Conservation (phyloP, 2,888 invertebrate species). For the Stenoptilia bipunctidactyla region DNA sequence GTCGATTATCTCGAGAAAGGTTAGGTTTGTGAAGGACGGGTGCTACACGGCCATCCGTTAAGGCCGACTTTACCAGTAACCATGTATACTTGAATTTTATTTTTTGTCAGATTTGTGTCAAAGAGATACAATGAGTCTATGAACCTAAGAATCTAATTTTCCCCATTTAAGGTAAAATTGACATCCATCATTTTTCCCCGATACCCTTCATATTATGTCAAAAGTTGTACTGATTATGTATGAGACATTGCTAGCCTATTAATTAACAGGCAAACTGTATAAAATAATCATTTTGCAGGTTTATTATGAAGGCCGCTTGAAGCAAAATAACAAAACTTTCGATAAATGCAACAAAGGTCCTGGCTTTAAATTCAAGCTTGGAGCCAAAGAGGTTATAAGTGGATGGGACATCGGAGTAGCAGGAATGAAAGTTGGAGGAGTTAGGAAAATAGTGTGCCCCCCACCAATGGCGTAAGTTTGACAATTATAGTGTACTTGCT, state of each 20-base stretch:
- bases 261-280: not conserved
- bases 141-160: no score
- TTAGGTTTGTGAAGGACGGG: no score
- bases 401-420: slow-evolving; percentile 92
- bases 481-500: no score
- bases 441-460: slow-evolving; percentile 86
- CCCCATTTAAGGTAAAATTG: no score
- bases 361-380: slow-evolving; percentile 88
- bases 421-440: slow-evolving; percentile 96
- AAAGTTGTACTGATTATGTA: not conserved
- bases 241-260: not conserved
- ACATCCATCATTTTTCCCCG: no score
- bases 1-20: no score
- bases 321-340: slow-evolving; percentile 87
- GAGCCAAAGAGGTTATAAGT: slow-evolving; percentile 87
- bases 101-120: no score
- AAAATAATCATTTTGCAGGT: slow-evolving; percentile 53
- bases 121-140: no score
- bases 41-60: no score
- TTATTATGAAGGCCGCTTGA: slow-evolving; percentile 88
- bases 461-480: slow-evolving; percentile 86
- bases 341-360: slow-evolving; percentile 82
- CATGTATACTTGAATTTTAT: no score
- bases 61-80: no score
- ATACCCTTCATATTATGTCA: no score